These are phyloP conservation scores for Synergus laeviventris DNA, from an alignment of 2,888 invertebrate genomes.

Conservation along the genomic window DNA sequence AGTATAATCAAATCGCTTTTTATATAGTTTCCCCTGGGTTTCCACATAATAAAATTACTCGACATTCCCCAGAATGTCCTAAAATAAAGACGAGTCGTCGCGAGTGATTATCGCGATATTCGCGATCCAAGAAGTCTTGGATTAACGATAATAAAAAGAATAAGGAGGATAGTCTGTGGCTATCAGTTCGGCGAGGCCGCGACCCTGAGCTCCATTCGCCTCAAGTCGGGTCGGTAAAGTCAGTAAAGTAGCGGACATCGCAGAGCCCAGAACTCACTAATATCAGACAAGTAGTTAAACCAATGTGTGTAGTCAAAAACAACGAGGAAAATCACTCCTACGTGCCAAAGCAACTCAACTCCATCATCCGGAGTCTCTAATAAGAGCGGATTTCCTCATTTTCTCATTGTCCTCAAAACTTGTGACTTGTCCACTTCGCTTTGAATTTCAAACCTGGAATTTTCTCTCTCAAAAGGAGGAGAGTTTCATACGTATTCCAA, in stretches of 20 bases:
- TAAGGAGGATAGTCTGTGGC: conserved; percentile 4
- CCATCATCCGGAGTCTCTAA: conserved; percentile 14
- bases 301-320: conserved; percentile 4
- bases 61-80: background rate
- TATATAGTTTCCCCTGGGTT: background rate
- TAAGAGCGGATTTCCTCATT: conserved; percentile 30
- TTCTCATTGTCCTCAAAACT: conserved; percentile 5
- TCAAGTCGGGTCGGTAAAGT: conserved; percentile 14
- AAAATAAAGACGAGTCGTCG: background rate
- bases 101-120: background rate
- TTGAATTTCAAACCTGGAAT: conserved; percentile 5
- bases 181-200: conserved; percentile 37
- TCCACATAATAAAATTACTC: background rate
- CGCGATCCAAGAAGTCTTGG: conserved; percentile 17
- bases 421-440: conserved; percentile 3
- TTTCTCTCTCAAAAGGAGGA: background rate
- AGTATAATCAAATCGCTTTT: conserved; percentile 10
- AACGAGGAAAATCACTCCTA: conserved; percentile 7
- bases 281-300: background rate
- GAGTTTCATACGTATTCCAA: background rate
- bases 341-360: conserved; percentile 16
- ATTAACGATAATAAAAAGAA: conserved; percentile 29
- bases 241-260: background rate
- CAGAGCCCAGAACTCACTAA: background rate
- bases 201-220: conserved; percentile 35